Evolutionary conservation across 2,113 vertebrate species (phyloP), one percentile per base, ranked within the genome.

Genomic region (Stigmatopora argus): DNA sequence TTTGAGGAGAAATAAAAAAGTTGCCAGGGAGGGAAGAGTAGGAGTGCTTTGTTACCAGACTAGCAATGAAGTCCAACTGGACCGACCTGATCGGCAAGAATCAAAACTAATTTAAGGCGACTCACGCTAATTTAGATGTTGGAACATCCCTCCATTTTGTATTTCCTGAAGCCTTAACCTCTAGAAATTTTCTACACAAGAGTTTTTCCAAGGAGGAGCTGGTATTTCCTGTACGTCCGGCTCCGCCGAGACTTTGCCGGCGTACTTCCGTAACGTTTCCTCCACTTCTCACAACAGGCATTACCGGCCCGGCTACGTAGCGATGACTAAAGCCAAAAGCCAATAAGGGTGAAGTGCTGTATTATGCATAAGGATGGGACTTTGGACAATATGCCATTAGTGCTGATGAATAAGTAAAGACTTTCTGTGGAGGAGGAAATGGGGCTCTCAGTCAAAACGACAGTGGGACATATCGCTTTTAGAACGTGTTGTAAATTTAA

Each of bases 161-260:
- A 47, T 15, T 49, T 21, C 59, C 13, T 34, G 5, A 65, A 65
- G 67, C 47, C 53, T 64, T 72, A 67, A 41, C 3, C 9, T 62
- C 64, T 46, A 76, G 71, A 80, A 9, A 2, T 76, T 53, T 84
- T 45, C 51, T 41, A 26, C 45, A 74, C 64, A 58, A 71, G 76
- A 86, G 83, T 87, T 77, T 63, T 73, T 70, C 71, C 51, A 87
- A 84, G 83, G 83, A 82, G 80, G 79, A 88, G 77, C 88, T 87
- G 85, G 87, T 87, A 84, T 89, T 89, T 91, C 89, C 86, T 87
- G 90, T 86, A 83, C 81, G 77, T 87, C 90, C 87, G 81, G 86
- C 77, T 87, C 70, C 34, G 70, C 71, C 69, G 75, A 72, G 53
- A 8, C 35, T 57, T 67, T 23, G 13, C 38, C 15, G 19, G 46